These are phyloP conservation scores for Pardalotus punctatus DNA, from an alignment of 2,113 vertebrate genomes.

Conservation along the genomic window DNA sequence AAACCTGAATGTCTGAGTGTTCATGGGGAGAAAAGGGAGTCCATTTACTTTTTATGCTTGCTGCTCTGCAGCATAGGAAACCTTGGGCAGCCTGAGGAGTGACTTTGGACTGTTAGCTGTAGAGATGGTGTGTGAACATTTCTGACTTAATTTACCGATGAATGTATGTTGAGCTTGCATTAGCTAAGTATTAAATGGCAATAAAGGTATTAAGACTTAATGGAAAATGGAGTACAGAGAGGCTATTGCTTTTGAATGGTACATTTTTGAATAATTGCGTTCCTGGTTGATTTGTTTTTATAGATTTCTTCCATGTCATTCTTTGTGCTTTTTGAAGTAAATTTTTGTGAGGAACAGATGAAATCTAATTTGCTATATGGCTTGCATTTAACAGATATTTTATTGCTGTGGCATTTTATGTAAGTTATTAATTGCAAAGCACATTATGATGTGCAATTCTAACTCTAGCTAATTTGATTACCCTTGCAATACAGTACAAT, in stretches of 20 bases:
- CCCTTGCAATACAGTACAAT: conserved; percentile 18
- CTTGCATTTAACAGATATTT: conserved; percentile 54
- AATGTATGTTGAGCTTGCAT: conserved; percentile 45
- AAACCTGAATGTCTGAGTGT: neutral
- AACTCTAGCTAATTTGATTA: conserved; percentile 61
- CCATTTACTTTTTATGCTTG: conserved; percentile 23
- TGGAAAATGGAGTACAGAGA: conserved; percentile 53
- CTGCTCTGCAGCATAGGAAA: neutral
- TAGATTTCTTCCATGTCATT: conserved; percentile 48
- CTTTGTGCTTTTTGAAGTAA: conserved; percentile 30
- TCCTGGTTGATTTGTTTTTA: conserved; percentile 65
- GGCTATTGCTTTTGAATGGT: conserved; percentile 48
- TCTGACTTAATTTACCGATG: conserved; percentile 58
- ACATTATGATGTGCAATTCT: conserved; percentile 48
- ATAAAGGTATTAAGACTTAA: conserved; percentile 67
- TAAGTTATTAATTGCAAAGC: conserved; percentile 56
- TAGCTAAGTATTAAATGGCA: conserved; percentile 57
- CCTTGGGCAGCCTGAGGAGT: conserved; percentile 14
- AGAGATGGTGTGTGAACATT: neutral
- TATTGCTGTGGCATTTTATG: conserved; percentile 44
- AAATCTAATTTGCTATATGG: conserved; percentile 53
- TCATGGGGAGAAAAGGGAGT: neutral
- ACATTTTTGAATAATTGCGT: conserved; percentile 65
- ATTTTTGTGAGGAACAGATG: conserved; percentile 31
- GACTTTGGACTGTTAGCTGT: conserved; percentile 3